A percentile compares a stretch with the other conserved stretches of the same genome.
phyloP scores from a whole-genome alignment of 2,797 vertebrate species.

The Gobionotothen gibberifrons region DNA sequence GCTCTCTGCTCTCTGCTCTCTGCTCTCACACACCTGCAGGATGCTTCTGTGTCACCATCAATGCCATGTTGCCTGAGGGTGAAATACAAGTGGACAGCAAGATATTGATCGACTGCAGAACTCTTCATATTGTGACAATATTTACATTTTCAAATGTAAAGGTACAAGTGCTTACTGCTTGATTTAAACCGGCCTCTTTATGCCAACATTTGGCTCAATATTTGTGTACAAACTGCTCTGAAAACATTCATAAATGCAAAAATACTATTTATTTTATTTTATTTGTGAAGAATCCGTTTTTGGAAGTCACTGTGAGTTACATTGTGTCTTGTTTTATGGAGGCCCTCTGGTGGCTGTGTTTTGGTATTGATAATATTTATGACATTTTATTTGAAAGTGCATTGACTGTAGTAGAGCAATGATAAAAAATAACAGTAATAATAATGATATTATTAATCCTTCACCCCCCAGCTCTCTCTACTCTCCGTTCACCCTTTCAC shows the following conservation, averaged over 20 bases:
- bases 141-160: not conserved
- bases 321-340: not conserved
- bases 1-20: constrained; percentile 37
- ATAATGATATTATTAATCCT: too few species aligned
- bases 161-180: not conserved
- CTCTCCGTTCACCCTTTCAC: too few species aligned
- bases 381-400: not conserved
- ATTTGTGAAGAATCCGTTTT: not conserved
- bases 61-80: not conserved
- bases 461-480: too few species aligned
- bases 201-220: not conserved
- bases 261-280: not conserved
- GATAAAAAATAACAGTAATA: too few species aligned
- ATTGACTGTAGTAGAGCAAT: not conserved
- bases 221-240: not conserved
- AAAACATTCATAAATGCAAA: not conserved
- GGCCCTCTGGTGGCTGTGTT: constrained; percentile 33
- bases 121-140: not conserved
- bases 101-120: not conserved
- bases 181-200: not conserved
- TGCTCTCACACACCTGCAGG: constrained; percentile 63
- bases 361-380: not conserved
- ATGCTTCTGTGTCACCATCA: constrained; percentile 4
- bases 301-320: not conserved
- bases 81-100: not conserved